Evolutionary conservation across 2,113 vertebrate genomes (phyloP).

Genomic region (Triplophysa tibetana): DNA sequence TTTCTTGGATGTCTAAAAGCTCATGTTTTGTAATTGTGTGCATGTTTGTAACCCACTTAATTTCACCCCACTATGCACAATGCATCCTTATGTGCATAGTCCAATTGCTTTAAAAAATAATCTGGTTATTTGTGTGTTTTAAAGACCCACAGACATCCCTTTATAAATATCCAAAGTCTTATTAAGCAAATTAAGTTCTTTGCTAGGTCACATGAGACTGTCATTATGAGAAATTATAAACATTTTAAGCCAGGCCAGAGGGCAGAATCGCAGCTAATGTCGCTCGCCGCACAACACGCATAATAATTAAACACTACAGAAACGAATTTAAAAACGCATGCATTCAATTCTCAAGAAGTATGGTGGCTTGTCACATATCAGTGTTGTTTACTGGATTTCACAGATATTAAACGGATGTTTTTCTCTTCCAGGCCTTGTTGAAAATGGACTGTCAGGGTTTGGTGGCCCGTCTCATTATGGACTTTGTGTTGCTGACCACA

Average conservation of each 20-base stretch:
- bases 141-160: neutral
- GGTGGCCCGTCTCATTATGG: slow-evolving; percentile 88
- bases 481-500: slow-evolving; percentile 91
- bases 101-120: neutral
- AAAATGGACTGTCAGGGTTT: slow-evolving; percentile 97
- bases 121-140: neutral
- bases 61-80: neutral
- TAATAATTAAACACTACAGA: neutral
- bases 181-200: neutral
- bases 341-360: neutral
- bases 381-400: neutral
- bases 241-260: neutral
- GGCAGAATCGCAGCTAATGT: neutral
- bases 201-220: neutral
- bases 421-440: slow-evolving; percentile 80
- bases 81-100: neutral
- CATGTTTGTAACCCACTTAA: no score
- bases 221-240: slow-evolving; percentile 11
- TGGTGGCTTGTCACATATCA: no score
- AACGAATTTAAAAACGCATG: neutral
- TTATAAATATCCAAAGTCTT: neutral
- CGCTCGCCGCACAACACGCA: neutral
- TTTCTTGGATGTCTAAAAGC: neutral
- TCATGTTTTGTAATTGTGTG: no score
- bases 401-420: neutral